Conservation (phyloP, 2,113 vertebrate genomes). For the Elaphurus davidianus region DNA sequence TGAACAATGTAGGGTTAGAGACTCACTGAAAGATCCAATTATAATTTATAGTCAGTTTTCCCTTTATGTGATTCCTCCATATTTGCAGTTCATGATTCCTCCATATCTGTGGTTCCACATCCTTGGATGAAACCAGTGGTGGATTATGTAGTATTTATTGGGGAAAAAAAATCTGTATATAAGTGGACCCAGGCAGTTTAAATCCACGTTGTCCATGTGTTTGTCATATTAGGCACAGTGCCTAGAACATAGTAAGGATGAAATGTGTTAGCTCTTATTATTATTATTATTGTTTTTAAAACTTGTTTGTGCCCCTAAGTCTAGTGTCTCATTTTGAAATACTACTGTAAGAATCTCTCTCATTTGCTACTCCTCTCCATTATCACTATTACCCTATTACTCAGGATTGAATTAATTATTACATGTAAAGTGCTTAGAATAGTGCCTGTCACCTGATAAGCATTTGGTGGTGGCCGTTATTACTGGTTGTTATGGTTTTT, state of each 20-base stretch:
- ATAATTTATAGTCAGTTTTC: neutral
- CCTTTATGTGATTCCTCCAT: neutral
- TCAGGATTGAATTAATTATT: constrained; percentile 17
- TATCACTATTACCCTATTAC: neutral
- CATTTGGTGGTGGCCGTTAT: neutral
- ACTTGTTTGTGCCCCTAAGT: neutral
- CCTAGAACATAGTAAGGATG: neutral
- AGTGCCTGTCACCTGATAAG: neutral
- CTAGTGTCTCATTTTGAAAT: neutral
- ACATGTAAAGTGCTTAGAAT: neutral
- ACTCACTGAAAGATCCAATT: neutral
- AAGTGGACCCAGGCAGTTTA: neutral
- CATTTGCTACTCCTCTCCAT: neutral
- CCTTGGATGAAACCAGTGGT: neutral
- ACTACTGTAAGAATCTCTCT: neutral
- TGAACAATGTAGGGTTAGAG: neutral
- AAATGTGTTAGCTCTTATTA: neutral
- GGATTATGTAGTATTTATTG: neutral
- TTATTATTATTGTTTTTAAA: neutral
- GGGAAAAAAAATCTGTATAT: neutral
- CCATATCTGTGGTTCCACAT: neutral
- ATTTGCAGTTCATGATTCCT: neutral
- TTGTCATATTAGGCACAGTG: neutral
- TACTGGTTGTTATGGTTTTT: neutral
- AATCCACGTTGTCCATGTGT: neutral